Evolutionary conservation across 2,797 vertebrate species (phyloP).

Genomic region (Xiphophorus birchmanni): DNA sequence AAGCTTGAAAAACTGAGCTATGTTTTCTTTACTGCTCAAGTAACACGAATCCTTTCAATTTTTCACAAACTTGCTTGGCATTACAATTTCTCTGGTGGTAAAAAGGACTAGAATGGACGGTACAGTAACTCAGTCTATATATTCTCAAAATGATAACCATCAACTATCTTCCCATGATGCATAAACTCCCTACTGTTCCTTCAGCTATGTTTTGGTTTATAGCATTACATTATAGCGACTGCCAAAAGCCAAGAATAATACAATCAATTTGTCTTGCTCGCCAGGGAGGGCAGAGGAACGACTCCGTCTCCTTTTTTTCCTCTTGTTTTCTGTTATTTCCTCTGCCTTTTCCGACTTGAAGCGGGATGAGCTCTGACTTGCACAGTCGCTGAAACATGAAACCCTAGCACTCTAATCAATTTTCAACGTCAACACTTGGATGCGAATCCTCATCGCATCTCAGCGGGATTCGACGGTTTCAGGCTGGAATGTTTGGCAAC

Average conservation of each 20-base stretch:
- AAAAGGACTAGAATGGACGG: conserved; percentile 3
- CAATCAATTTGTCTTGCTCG: conserved; percentile 69
- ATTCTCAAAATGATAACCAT: conserved; percentile 59
- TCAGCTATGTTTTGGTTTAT: conserved; percentile 62
- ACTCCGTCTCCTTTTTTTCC: conserved; percentile 14
- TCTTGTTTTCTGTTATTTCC: conserved; percentile 6
- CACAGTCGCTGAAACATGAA: conserved; percentile 32
- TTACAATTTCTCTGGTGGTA: conserved; percentile 19
- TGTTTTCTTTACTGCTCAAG: neutral
- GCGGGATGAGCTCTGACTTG: conserved; percentile 37
- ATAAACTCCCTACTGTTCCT: conserved; percentile 63
- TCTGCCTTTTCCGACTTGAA: conserved; percentile 34
- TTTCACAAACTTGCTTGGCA: neutral
- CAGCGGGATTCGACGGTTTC: conserved; percentile 44
- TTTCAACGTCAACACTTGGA: conserved; percentile 50
- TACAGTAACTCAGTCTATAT: conserved; percentile 38
- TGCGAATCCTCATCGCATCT: conserved; percentile 44
- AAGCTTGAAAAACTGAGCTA: neutral
- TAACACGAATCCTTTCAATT: conserved; percentile 14
- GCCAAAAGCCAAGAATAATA: conserved; percentile 68
- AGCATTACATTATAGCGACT: conserved; percentile 66
- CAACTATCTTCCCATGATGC: conserved; percentile 50
- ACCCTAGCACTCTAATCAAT: conserved; percentile 64
- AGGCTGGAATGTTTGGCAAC: conserved; percentile 41
- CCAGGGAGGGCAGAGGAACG: conserved; percentile 41